A percentile compares a stretch with the other conserved stretches of the same genome.
Evolutionary conservation across 2,888 invertebrate species (phyloP).

Genomic region (Diploptera punctata): DNA sequence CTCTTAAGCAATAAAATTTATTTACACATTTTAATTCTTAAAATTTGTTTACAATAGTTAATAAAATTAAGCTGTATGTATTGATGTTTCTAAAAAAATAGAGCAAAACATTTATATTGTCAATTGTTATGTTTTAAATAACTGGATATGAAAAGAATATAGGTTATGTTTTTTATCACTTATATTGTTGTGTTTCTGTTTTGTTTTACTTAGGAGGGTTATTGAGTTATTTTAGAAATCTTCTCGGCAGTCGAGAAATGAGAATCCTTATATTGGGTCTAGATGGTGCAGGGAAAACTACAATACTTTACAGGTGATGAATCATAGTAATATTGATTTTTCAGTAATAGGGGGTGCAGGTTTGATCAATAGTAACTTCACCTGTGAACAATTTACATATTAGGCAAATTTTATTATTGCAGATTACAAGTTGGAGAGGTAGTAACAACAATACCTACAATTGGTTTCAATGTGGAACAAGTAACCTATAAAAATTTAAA

Average conservation of each 20-base stretch:
- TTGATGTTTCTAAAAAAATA: no score
- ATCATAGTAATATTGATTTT: neutral
- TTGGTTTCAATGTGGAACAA: conserved; percentile 99
- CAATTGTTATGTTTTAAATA: no score
- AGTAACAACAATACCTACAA: conserved; percentile 97
- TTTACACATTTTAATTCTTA: no score
- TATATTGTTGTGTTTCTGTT: neutral
- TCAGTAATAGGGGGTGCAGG: no score
- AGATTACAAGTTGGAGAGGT: conserved; percentile 97
- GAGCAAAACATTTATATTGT: no score
- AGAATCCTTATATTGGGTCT: conserved; percentile 96
- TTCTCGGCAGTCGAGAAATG: conserved; percentile 97
- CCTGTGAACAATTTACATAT: no score
- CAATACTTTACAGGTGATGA: conserved; percentile 85
- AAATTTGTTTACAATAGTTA: no score
- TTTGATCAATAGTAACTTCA: no score
- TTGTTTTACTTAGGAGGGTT: conserved; percentile 77
- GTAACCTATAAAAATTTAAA: conserved; percentile 99
- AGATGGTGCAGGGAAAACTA: conserved; percentile 99
- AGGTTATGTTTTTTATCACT: no score
- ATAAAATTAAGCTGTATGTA: no score
- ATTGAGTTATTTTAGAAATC: conserved; percentile 94
- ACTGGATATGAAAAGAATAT: no score
- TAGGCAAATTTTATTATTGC: conserved; percentile 44
- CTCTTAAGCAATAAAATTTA: no score